A percentile compares a stretch with the other conserved stretches of the same genome.
These are phyloP conservation scores for Octodon degus DNA, from an alignment of 2,113 vertebrate genomes.

Conservation along the genomic window DNA sequence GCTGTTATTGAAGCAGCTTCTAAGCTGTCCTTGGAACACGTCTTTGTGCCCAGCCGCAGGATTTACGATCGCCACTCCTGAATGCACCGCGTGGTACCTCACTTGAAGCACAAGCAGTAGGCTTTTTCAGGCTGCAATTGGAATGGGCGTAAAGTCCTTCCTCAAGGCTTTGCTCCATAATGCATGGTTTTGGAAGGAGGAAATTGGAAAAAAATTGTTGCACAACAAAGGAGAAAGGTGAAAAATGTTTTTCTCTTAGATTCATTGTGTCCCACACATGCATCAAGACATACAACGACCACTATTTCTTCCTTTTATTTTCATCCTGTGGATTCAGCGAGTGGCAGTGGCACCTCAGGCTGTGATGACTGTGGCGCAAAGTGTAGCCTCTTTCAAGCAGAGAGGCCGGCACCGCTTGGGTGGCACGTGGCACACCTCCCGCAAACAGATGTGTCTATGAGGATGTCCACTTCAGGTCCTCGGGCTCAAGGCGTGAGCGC, in stretches of 20 bases:
- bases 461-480: background rate
- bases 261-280: slow-evolving; percentile 30
- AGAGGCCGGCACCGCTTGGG: slow-evolving; percentile 32
- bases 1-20: slow-evolving; percentile 28
- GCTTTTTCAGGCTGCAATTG: slow-evolving; percentile 54
- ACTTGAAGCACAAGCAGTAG: slow-evolving; percentile 56
- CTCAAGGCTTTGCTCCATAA: slow-evolving; percentile 50
- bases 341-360: slow-evolving; percentile 23
- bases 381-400: slow-evolving; percentile 50
- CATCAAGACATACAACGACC: slow-evolving; percentile 56
- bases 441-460: background rate
- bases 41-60: slow-evolving; percentile 52
- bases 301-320: slow-evolving; percentile 59
- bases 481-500: background rate
- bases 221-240: slow-evolving; percentile 62
- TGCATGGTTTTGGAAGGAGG: slow-evolving; percentile 61
- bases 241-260: slow-evolving; percentile 39
- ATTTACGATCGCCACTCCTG: slow-evolving; percentile 18
- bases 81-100: slow-evolving; percentile 28
- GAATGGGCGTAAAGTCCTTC: slow-evolving; percentile 40
- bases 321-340: slow-evolving; percentile 65
- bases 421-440: background rate
- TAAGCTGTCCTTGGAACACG: slow-evolving; percentile 32
- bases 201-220: slow-evolving; percentile 57
- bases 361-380: slow-evolving; percentile 61